Percentiles rank a stretch among this genome's conserved stretches.
These are phyloP conservation scores for Muscicapa striata DNA, from an alignment of 2,797 vertebrate species.

Conservation along the genomic window DNA sequence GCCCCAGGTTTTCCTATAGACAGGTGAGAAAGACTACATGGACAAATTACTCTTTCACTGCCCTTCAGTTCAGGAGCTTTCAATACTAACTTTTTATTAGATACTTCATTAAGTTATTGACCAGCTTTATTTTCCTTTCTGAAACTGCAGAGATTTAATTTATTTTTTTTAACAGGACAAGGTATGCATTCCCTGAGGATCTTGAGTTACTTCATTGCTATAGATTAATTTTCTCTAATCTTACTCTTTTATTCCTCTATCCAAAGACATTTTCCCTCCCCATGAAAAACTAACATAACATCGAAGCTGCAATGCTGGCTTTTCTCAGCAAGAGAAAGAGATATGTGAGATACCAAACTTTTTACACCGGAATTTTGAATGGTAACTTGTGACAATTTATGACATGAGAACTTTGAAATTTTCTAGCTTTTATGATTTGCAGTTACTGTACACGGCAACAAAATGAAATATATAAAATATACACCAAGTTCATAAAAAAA, in stretches of 20 bases:
- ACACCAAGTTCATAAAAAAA: neutral
- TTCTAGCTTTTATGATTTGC: neutral
- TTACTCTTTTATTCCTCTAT: neutral
- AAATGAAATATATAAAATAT: neutral
- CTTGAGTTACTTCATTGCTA: neutral
- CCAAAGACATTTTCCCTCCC: neutral
- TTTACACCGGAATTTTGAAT: neutral
- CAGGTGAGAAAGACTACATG: neutral
- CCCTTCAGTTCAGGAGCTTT: neutral
- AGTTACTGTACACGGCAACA: neutral
- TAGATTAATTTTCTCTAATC: neutral
- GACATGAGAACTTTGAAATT: neutral
- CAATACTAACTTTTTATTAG: neutral
- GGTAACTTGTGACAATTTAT: neutral
- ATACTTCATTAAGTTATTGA: neutral
- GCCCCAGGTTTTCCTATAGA: neutral
- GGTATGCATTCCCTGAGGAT: neutral
- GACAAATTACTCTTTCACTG: neutral
- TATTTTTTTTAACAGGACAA: neutral
- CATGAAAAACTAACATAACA: neutral
- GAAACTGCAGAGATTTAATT: neutral
- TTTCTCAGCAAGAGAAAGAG: neutral
- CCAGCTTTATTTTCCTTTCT: neutral
- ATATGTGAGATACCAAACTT: accelerated
- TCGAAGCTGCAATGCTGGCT: neutral